Base-by-base conservation (phyloP, 2,888 invertebrate genomes). In the Orchesellides sinensis region DNA sequence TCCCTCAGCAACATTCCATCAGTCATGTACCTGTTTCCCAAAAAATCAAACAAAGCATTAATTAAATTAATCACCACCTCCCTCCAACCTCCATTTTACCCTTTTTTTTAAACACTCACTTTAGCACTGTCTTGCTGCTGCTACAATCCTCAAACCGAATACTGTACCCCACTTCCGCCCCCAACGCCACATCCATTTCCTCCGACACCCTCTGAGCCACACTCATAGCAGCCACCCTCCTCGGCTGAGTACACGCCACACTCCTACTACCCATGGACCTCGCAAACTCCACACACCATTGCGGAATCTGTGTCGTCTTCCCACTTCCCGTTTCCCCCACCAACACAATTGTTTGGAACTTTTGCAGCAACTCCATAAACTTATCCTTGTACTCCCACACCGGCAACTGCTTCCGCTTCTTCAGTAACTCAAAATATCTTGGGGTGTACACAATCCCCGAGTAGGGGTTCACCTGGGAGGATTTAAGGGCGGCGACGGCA, bases 261-360 rank as follows among this genome's bases (percentile, higher is more conserved):
- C 29, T 2, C 89, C 94, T 95, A 86, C 92, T 92, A 0, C 94
- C 94, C 73, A 92, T 90, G 0, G 92, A 91, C 35, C 92, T 90
- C 0, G 95, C 93, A 90, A 93, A 95, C 87, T 95, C 95, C 0
- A 95, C 95, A 89, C 95, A 95, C 90, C 97, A 98, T 91, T 97
- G 99, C 0, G 99, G 99, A 89, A 99, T 99, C 91, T 98, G 99
- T 14, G 99, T 99, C 0, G 99, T 99, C 92, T 99, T 99, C 0
- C 99, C 99, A 0, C 98, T 98, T n/a, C 99, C 99, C 0, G 98
- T 99, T 90, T 99, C 99, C 88, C 99, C 99, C 4, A 99, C 99
- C 0, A 99, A 92, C 0, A 98, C 98, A 25, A 98, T 96, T 85
- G 96, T 96, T 89, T 99, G 99, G 90, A 98, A 95, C 73, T 96